Conservation (phyloP, 1,140 invertebrate genomes). For the Papilio machaon region DNA sequence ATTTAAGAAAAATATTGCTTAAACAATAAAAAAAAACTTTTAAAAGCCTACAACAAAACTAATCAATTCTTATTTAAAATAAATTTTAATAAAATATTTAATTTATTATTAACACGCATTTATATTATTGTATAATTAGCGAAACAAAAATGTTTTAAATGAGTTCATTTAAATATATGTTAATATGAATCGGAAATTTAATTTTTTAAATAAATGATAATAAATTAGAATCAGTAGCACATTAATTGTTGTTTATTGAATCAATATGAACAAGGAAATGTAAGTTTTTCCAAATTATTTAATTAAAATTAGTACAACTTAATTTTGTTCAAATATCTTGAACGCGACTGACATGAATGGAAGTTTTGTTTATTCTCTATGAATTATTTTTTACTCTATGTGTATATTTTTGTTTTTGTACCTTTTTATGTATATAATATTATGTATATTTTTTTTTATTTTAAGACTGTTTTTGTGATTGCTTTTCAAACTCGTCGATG, state of each 20-base stretch:
- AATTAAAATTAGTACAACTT: conserved; percentile 10
- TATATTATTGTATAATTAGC: background rate
- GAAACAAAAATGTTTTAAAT: background rate
- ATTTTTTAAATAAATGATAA: background rate
- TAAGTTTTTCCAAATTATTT: conserved; percentile 29
- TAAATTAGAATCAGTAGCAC: background rate
- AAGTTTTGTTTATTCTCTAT: background rate
- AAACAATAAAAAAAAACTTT: background rate
- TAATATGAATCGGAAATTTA: background rate
- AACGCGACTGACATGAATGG: background rate
- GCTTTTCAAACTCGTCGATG: too few relatives aligned
- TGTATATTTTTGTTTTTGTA: background rate
- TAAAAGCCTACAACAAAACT: background rate
- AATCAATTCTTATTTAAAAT: background rate
- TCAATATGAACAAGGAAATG: background rate
- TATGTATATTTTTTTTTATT: too few relatives aligned
- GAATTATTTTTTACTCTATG: background rate
- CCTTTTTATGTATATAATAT: background rate
- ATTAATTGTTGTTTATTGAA: background rate
- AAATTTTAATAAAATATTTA: background rate
- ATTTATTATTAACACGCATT: background rate
- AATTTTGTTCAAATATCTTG: background rate
- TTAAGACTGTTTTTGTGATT: too few relatives aligned
- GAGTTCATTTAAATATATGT: background rate
- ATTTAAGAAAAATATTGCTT: too few relatives aligned